These are phyloP conservation scores for Empis stercorea DNA, from an alignment of 2,888 invertebrate genomes.

Conservation along the genomic window DNA sequence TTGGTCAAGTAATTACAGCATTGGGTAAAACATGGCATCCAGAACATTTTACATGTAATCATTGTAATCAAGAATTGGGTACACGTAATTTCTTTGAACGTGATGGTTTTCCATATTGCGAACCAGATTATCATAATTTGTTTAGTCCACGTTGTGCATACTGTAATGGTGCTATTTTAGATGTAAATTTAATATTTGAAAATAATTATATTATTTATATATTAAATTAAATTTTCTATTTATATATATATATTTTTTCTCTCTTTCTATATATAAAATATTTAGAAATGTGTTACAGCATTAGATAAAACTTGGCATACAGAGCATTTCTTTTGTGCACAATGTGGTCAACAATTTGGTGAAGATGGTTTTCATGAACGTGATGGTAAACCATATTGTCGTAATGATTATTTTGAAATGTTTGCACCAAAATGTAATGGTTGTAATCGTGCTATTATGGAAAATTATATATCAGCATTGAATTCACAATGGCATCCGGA, in stretches of 20 bases:
- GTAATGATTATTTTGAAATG: constrained; percentile 92
- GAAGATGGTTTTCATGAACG: constrained; percentile 97
- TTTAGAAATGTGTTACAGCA: constrained; percentile 98
- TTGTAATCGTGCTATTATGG: constrained; percentile 90
- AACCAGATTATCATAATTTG: constrained; percentile 94
- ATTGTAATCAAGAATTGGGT: constrained; percentile 92
- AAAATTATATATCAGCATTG: constrained; percentile 95
- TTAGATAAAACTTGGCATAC: constrained; percentile 97
- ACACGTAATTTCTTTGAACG: constrained; percentile 98
- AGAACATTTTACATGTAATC: constrained; percentile 96
- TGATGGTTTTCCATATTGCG: constrained; percentile 94
- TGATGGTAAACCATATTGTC: constrained; percentile 91
- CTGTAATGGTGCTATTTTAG: constrained; percentile 96
- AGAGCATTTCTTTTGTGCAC: constrained; percentile 97
- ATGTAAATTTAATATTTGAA: constrained; percentile 67
- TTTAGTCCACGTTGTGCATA: constrained; percentile 98
- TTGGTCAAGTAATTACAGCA: constrained; percentile 88
- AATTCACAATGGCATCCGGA: constrained; percentile 98
- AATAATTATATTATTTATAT: too few species aligned
- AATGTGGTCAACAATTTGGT: constrained; percentile 93
- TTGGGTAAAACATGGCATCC: constrained; percentile 98
- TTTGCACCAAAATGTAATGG: constrained; percentile 98
- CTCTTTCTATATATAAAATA: too few species aligned
- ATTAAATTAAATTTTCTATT: too few species aligned
- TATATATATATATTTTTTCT: constrained; percentile 15